phyloP scores from a whole-genome alignment of 2,888 invertebrate species.

The Hypsopygia costalis region DNA sequence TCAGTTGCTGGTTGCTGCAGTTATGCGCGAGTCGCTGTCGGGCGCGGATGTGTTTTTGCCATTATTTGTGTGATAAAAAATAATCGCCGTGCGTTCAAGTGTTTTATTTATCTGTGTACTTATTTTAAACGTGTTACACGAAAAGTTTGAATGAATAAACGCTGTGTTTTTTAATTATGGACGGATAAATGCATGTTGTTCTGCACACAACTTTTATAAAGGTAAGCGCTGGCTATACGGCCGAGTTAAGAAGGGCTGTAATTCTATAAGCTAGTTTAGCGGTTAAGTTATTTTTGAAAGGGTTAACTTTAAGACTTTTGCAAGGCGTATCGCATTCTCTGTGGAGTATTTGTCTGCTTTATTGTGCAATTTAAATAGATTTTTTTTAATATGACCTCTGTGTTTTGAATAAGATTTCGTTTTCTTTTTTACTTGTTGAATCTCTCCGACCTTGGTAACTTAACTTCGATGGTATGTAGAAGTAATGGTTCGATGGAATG shows the following conservation, averaged over 20 bases:
- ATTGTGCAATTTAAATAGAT: conserved; percentile 43
- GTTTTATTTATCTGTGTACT: conserved; percentile 57
- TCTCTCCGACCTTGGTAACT: conserved; percentile 21
- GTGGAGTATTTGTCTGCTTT: conserved; percentile 55
- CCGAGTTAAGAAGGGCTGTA: conserved; percentile 49
- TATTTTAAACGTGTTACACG: conserved; percentile 39
- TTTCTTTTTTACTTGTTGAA: conserved; percentile 9
- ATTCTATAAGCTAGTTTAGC: conserved; percentile 38
- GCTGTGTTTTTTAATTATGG: conserved; percentile 33
- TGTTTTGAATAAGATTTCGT: conserved; percentile 4
- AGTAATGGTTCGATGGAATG: conserved; percentile 17
- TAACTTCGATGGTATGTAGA: conserved; percentile 16
- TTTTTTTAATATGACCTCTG: conserved; percentile 3
- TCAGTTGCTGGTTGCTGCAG: conserved; percentile 39
- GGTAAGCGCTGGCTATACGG: conserved; percentile 53
- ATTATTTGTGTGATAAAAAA: conserved; percentile 32
- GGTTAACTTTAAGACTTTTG: conserved; percentile 51
- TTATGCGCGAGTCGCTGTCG: conserved; percentile 52
- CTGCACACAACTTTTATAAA: conserved; percentile 39
- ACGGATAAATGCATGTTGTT: conserved; percentile 46
- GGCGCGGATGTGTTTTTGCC: conserved; percentile 42
- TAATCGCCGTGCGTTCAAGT: conserved; percentile 54
- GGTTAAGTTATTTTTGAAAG: conserved; percentile 44
- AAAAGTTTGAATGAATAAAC: conserved; percentile 37
- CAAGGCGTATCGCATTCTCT: conserved; percentile 63